phyloP scores from a whole-genome alignment of 2,888 invertebrate genomes.

The Zygaena filipendulae region DNA sequence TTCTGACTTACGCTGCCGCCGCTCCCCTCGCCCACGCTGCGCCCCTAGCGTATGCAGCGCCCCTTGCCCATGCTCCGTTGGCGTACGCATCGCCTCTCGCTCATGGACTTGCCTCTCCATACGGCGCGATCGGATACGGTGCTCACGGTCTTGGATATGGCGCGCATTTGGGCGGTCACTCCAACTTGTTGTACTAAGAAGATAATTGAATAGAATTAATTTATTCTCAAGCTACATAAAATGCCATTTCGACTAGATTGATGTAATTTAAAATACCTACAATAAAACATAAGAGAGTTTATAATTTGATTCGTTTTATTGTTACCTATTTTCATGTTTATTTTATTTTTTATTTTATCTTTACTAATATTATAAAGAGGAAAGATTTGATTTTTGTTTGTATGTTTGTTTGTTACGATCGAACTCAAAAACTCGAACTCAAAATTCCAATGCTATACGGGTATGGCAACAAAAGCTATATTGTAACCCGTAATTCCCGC shows the following conservation, averaged over 20 bases:
- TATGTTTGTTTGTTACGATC: too few species aligned
- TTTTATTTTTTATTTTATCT: too few species aligned
- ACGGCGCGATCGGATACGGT: slow-evolving; percentile 13
- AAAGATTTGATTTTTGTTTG: too few species aligned
- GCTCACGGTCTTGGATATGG: slow-evolving; percentile 20
- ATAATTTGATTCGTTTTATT: too few species aligned
- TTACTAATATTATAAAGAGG: too few species aligned
- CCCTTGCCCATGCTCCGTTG: slow-evolving; percentile 23
- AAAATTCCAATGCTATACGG: too few species aligned
- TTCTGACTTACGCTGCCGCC: slow-evolving; percentile 16
- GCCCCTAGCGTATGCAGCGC: slow-evolving; percentile 13
- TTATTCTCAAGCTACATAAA: not conserved
- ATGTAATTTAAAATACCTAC: too few species aligned
- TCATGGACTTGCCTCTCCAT: slow-evolving; percentile 9
- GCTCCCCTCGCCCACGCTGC: slow-evolving; percentile 18
- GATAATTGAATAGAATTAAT: slow-evolving; percentile 1
- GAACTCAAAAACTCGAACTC: too few species aligned
- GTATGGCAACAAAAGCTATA: too few species aligned
- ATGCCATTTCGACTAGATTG: not conserved
- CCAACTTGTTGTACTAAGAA: slow-evolving; percentile 12
- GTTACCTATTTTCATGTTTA: too few species aligned
- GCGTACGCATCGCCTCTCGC: slow-evolving; percentile 17
- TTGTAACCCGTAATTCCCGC: too few species aligned
- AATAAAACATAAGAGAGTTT: too few species aligned
- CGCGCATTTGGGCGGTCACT: slow-evolving; percentile 8